Base-by-base conservation (phyloP, 2,797 vertebrate genomes). In the Huso huso region DNA sequence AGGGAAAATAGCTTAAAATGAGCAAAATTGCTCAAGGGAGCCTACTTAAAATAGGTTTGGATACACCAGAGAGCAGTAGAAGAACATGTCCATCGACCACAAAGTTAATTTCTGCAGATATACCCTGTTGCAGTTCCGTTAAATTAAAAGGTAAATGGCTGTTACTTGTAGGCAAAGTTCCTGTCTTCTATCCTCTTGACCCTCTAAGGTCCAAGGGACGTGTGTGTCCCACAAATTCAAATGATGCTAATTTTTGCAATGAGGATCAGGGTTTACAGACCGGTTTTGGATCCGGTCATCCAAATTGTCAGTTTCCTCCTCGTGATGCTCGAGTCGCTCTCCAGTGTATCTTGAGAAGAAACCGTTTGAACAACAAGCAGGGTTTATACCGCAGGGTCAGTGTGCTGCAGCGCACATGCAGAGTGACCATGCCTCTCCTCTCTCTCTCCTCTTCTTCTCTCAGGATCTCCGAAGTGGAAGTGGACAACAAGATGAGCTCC, bases 401-500 rank as follows among this genome's bases (percentile, higher is more conserved):
- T 37, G 23, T 37, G 23, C 8, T 49, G 10, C 57, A 15, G 6
- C 52, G 4, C 6, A 6, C 15, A 2, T 7, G 10, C 51, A 37
- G 23, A 49, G 48, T 7, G 0, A 49, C 13, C 49, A 12, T 18
- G 13, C 4, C 23, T 6, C 13, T 55, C 7, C 7, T 8, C 49
- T 63, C 50, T 63, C n/a, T 49, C 6, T 2, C 11, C 37, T 1
- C n/a, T 7, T 8, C 60, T 15, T 13, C 11, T 64, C 2, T 6
- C 81, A 98, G 96, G 82, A 93, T 98, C 8, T 89, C 93, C 61
- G 93, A 95, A 71, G 81, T 93, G 52, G 96, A 99, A 37, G 84
- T 94, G 8, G 92, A 95, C 8, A 99, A 99, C 81, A 99, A 98
- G 80, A 99, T 99, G 97, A 95, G 91, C 60, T 88, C 97, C 0